A percentile compares a stretch with the other conserved stretches of the same genome.
Evolutionary conservation across 2,888 invertebrate species (phyloP).

Genomic region (Coecobrya sp.): DNA sequence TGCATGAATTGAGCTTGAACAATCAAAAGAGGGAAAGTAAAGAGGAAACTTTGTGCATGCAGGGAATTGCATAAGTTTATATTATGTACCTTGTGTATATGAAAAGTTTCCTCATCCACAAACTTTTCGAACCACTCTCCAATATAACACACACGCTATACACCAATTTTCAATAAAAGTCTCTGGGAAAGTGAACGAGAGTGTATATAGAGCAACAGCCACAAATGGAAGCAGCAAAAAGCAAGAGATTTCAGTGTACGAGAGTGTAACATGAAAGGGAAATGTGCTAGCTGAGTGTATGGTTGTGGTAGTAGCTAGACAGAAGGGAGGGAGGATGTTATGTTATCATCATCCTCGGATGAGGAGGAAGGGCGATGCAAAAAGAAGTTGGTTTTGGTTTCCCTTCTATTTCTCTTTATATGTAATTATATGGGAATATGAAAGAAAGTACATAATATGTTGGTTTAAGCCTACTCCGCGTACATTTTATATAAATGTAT

Average conservation of each 20-base stretch:
- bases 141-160: neutral
- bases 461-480: neutral
- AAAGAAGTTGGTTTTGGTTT: conserved; percentile 51
- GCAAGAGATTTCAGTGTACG: neutral
- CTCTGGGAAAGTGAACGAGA: conserved; percentile 3
- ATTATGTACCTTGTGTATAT: neutral
- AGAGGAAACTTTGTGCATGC: conserved; percentile 30
- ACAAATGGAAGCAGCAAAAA: conserved; percentile 14
- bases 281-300: conserved; percentile 1
- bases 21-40: conserved; percentile 43
- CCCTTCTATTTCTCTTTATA: neutral
- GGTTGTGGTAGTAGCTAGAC: neutral
- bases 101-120: conserved; percentile 18
- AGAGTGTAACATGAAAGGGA: neutral
- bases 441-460: neutral
- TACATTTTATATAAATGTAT: neutral
- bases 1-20: conserved; percentile 51
- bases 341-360: conserved; percentile 1
- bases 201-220: conserved; percentile 3
- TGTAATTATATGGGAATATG: conserved; percentile 6
- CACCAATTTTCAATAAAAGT: conserved; percentile 46
- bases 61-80: conserved; percentile 7
- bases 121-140: conserved; percentile 9
- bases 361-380: conserved; percentile 32
- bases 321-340: neutral